Base-by-base conservation (phyloP, 2,797 vertebrate genomes). In the Ptychobarbus kaznakovi region DNA sequence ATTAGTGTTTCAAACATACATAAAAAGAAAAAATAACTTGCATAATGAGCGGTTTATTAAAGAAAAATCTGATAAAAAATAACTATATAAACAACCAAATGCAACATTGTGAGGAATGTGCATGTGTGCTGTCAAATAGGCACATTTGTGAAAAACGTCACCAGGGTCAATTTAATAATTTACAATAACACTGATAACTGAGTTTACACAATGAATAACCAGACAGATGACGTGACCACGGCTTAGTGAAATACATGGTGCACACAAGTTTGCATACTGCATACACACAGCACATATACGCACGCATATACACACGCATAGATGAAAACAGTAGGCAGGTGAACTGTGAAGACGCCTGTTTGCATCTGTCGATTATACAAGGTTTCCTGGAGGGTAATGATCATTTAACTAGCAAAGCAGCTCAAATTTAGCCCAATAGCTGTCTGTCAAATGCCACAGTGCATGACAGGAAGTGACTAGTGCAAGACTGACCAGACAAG, bases 371-470 rank as follows among this genome's bases (percentile, higher is more conserved):
- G 49, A 84, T 78, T 69, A 78, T 78, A 44, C 16, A 56, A 85
- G 15, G 22, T 35, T 40, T 63, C 53, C 68, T 11, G 13, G 22
- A 63, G 22, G 83, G 25, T 63, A 80, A 73, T 72, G 40, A 80
- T 73, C 9, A 85, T 85, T 85, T 80, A 46, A 72, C 53, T 85
- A 80, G 76, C 76, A 85, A 80, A 80, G 68, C 66, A 85, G 66
- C 3, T 58, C 63, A 72, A n/a, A 80, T 35, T 61, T 58, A 85
- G 89, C 88, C 92, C 92, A 92, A 91, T 90, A 32, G 49, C 25
- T 20, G 40, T 40, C 44, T 56, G 38, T 70, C 38, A 84, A 78
- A 84, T 38, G 3, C 7, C 46, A 69, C 15, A 53, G 18, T 44
- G 40, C 66, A 80, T 25, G 40, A 49, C 18, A 61, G 66, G n/a